These are phyloP conservation scores for Drosophila acutilabella DNA, from an alignment of 2,888 invertebrate genomes.

Conservation along the genomic window DNA sequence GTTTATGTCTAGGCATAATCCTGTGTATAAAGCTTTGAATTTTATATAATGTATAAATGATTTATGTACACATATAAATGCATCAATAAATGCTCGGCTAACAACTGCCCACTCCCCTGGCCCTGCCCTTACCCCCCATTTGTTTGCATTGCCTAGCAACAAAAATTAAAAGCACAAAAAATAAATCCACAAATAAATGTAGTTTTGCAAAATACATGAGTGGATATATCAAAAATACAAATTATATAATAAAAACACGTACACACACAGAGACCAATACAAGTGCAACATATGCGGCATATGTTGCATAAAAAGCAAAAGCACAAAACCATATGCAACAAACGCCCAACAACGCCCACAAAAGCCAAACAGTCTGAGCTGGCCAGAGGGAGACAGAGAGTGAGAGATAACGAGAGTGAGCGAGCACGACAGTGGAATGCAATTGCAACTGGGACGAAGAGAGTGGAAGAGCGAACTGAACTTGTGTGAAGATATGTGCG, in stretches of 20 bases:
- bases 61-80: conserved; percentile 18
- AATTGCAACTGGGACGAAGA: conserved; percentile 37
- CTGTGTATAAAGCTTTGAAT: conserved; percentile 43
- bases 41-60: conserved; percentile 51
- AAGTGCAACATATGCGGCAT: conserved; percentile 58
- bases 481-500: conserved; percentile 22
- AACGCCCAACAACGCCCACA: conserved; percentile 59
- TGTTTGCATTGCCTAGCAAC: conserved; percentile 64
- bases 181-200: conserved; percentile 36
- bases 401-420: conserved; percentile 6
- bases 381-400: conserved; percentile 7
- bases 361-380: conserved; percentile 17
- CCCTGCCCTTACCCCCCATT: no score
- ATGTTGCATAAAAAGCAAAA: conserved; percentile 74
- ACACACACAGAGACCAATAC: conserved; percentile 13
- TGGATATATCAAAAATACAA: conserved; percentile 69
- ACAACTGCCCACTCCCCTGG: conserved; percentile 1
- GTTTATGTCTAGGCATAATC: conserved; percentile 39
- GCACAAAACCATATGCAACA: conserved; percentile 71
- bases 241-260: conserved; percentile 68
- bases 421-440: conserved; percentile 43
- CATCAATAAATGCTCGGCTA: conserved; percentile 27
- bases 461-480: conserved; percentile 28
- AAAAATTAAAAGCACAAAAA: conserved; percentile 23
- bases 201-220: conserved; percentile 50